Evolutionary conservation across 2,888 invertebrate genomes (phyloP).

Genomic region (Eucera pruinosa): DNA sequence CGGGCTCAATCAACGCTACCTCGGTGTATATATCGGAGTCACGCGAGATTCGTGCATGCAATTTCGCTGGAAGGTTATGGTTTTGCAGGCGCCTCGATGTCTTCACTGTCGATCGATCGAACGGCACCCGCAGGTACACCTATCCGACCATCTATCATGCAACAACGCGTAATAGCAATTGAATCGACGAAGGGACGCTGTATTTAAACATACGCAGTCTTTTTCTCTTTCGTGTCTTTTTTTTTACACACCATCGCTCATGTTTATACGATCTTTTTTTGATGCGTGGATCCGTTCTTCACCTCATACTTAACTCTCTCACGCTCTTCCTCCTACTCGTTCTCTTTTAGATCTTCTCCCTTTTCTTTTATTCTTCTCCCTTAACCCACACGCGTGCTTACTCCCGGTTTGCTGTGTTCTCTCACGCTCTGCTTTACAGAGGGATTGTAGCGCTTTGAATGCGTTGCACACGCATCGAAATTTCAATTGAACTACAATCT

Average conservation of each 20-base stretch:
- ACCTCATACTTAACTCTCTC: background rate
- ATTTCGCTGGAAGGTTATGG: slow-evolving; percentile 58
- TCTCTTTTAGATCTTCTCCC: slow-evolving; percentile 10
- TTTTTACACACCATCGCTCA: background rate
- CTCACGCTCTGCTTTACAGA: slow-evolving; percentile 12
- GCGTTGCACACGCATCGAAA: slow-evolving; percentile 2
- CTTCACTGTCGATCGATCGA: slow-evolving; percentile 68
- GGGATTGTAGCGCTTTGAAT: background rate
- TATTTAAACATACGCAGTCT: slow-evolving; percentile 6
- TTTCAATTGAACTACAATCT: background rate
- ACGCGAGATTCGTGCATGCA: slow-evolving; percentile 68
- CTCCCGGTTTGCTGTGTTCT: slow-evolving; percentile 13
- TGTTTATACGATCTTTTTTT: background rate
- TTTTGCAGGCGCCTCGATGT: slow-evolving; percentile 74
- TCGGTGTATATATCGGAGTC: slow-evolving; percentile 44
- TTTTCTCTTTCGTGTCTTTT: background rate
- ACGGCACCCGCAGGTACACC: slow-evolving; percentile 20
- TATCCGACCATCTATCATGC: slow-evolving; percentile 32
- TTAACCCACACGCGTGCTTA: slow-evolving; percentile 3
- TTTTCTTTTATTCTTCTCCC: slow-evolving; percentile 7
- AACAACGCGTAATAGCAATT: slow-evolving; percentile 42
- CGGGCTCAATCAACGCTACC: slow-evolving; percentile 32
- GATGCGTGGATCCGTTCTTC: background rate
- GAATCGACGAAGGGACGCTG: slow-evolving; percentile 10
- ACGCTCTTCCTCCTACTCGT: background rate